These are phyloP conservation scores for Meriones unguiculatus DNA, from an alignment of 2,113 vertebrate species.

Conservation along the genomic window DNA sequence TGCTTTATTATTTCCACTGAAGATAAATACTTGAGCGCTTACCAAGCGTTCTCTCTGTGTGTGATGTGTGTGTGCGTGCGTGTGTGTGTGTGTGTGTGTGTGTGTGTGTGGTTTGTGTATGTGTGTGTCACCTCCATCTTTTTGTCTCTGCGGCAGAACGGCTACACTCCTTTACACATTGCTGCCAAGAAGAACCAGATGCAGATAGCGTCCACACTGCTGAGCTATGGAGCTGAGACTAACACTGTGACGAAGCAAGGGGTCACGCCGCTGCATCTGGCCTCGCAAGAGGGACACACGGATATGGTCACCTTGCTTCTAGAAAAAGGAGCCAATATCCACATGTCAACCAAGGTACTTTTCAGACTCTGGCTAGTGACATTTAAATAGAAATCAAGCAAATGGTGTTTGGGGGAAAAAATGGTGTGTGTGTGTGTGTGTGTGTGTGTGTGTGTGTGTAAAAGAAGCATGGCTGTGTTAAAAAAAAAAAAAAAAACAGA, in stretches of 20 bases:
- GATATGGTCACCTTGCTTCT: conserved; percentile 95
- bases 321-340: conserved; percentile 92
- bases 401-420: not conserved
- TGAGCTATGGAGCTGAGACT: conserved; percentile 94
- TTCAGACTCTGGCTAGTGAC: not conserved
- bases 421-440: not conserved
- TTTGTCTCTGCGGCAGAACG: conserved; percentile 89
- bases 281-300: conserved; percentile 95
- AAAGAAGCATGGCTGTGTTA: not conserved
- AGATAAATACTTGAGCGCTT: not conserved
- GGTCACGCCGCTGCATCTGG: conserved; percentile 96
- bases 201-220: conserved; percentile 95
- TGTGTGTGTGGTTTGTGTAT: not conserved
- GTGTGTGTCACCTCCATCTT: not conserved
- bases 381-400: not conserved
- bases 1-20: not conserved
- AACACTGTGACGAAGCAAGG: conserved; percentile 96
- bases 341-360: conserved; percentile 94
- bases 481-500: not conserved
- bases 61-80: not conserved
- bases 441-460: not conserved
- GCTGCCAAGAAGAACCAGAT: conserved; percentile 99
- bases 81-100: not conserved
- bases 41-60: not conserved
- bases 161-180: conserved; percentile 96